These are phyloP conservation scores for Sepiola atlantica DNA, from an alignment of 2,888 invertebrate genomes.

Conservation along the genomic window DNA sequence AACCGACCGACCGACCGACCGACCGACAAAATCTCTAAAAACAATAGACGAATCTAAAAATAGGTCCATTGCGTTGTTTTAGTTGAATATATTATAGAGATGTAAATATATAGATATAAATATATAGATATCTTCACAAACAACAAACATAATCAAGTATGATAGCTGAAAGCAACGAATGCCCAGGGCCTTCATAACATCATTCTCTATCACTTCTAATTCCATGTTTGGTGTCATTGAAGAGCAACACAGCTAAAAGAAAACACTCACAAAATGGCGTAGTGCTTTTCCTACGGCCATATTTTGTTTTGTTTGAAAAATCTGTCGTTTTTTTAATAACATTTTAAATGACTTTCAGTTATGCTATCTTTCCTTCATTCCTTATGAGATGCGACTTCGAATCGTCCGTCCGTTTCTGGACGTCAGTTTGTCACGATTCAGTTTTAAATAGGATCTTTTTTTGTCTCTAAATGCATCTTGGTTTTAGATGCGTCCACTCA, in stretches of 20 bases:
- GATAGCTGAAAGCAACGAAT: not conserved
- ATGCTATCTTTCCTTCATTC: not conserved
- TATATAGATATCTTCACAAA: not conserved
- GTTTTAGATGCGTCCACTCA: no score
- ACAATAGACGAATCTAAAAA: not conserved
- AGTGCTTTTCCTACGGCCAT: not conserved
- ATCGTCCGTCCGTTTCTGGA: no score
- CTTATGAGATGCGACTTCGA: no score
- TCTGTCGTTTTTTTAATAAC: not conserved
- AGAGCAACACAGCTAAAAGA: not conserved
- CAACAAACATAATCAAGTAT: not conserved
- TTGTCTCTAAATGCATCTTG: no score
- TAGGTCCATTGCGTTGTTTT: not conserved
- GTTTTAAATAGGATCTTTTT: no score
- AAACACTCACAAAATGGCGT: not conserved
- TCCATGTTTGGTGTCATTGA: constrained; percentile 18
- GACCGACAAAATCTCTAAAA: no score
- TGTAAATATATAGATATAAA: not conserved
- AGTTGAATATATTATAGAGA: no score
- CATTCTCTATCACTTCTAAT: not conserved
- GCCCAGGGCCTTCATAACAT: not conserved
- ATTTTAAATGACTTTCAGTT: not conserved
- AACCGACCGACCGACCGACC: no score
- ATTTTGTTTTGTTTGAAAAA: not conserved
- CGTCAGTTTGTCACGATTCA: no score